Evolutionary conservation across 2,888 invertebrate genomes (phyloP), one percentile per base, ranked within the genome.

Genomic region (Plagodis dolabraria): DNA sequence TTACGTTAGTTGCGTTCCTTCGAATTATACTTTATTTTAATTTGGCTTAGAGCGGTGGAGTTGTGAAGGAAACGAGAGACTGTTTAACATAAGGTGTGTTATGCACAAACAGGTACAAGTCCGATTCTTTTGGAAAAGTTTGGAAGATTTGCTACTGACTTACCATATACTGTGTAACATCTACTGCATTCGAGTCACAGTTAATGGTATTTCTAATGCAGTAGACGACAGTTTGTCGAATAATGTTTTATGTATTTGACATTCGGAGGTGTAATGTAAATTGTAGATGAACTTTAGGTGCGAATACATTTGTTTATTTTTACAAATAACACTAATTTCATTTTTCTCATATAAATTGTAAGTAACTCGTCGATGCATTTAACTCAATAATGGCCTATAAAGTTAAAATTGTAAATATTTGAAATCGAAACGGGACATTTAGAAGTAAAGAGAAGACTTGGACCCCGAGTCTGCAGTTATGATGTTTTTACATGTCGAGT

Each of bases 351-450:
- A 48, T 60, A 71, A 69, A 63, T 62, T 68, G 52, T 69, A 69
- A 67, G 67, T 65, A 64, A 64, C 63, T 64, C 70, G 69, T 71
- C 69, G 63, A 65, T 72, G 89, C 90, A 89, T 90, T 90, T 89
- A 89, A 88, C 85, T 82, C 69, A 77, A 81, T 85, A 77, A 86
- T 74, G 86, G 88, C 87, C 89, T 89, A 86, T 76, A 73, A 80
- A 68, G 65, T 71, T 74, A 74, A 52, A 48, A 56, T 73, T 86
- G 85, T 85, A 83, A 81, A 86, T 85, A 83, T 79, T 76, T 75
- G 79, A 70, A 77, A 77, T 76, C 70, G 68, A 73, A 65, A 57
- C 54, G 62, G 69, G 71, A 70, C 71, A 67, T 69, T 73, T 67
- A 71, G 74, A 74, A 82, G 83, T 85, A 83, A 82, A 82, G 79